These are phyloP conservation scores for Catagonus wagneri DNA, from an alignment of 2,113 vertebrate genomes.

Conservation along the genomic window DNA sequence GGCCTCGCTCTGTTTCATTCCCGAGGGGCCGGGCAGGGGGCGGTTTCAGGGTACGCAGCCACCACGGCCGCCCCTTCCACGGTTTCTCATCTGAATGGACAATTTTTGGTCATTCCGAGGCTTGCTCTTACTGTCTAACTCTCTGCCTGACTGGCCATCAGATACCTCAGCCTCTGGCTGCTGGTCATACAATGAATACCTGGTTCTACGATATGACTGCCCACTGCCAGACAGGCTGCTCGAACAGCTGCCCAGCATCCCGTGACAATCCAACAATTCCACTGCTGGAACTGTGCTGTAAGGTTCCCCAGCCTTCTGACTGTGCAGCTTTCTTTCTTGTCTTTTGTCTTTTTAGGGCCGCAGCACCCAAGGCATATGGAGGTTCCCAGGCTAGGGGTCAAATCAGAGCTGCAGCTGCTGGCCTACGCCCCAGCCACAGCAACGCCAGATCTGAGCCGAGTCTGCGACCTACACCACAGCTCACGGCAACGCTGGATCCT, in stretches of 20 bases:
- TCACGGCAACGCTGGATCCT: too few relatives aligned
- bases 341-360: too few relatives aligned
- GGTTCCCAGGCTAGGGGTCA: too few relatives aligned
- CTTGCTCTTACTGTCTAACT: not conserved
- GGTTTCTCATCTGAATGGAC: conserved; percentile 93
- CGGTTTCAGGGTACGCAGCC: conserved; percentile 94
- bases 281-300: not conserved
- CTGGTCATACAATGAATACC: not conserved
- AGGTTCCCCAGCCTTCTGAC: not conserved
- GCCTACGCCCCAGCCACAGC: too few relatives aligned
- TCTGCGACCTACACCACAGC: too few relatives aligned
- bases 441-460: too few relatives aligned
- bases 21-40: conserved; percentile 86
- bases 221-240: not conserved
- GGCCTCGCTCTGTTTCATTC: conserved; percentile 93
- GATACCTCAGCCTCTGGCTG: not conserved
- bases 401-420: too few relatives aligned
- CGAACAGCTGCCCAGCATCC: not conserved
- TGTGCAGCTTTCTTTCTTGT: too few relatives aligned
- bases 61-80: conserved; percentile 94
- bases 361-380: too few relatives aligned
- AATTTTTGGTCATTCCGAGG: not conserved
- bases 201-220: not conserved
- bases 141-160: not conserved
- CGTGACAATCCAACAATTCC: too few relatives aligned